A percentile compares a stretch with the other conserved stretches of the same genome.
Evolutionary conservation across 2,797 vertebrate species (phyloP).

Genomic region (Danio choprae): DNA sequence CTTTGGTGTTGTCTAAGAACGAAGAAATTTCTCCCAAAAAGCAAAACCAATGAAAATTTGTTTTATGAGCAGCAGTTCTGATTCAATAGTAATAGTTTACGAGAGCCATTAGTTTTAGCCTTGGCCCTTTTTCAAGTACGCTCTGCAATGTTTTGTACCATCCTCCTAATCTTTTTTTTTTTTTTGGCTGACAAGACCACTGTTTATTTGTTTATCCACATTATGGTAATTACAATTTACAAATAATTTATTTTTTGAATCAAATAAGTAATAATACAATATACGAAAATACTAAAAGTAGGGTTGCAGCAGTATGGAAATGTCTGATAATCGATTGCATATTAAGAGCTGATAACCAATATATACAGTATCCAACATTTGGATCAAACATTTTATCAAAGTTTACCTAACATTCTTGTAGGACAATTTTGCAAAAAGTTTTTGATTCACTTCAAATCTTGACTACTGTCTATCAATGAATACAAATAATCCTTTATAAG

Average conservation of each 20-base stretch:
- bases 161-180: constrained; percentile 9
- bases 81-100: neutral
- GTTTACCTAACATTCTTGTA: no score
- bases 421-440: no score
- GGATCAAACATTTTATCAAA: no score
- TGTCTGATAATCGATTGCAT: no score
- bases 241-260: neutral
- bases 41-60: neutral
- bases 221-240: neutral
- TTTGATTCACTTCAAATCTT: no score
- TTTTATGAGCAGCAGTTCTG: neutral
- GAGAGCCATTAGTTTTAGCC: constrained; percentile 1
- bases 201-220: neutral
- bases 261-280: neutral
- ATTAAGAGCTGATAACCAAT: no score
- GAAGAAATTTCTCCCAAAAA: neutral
- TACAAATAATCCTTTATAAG: no score
- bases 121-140: neutral
- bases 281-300: neutral
- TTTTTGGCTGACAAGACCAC: neutral
- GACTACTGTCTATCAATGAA: no score
- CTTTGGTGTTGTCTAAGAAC: no score
- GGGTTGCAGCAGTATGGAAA: no score
- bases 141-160: neutral
- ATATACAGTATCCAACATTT: no score